Base-by-base conservation (phyloP, 2,888 invertebrate species). In the Hylaea fasciaria region DNA sequence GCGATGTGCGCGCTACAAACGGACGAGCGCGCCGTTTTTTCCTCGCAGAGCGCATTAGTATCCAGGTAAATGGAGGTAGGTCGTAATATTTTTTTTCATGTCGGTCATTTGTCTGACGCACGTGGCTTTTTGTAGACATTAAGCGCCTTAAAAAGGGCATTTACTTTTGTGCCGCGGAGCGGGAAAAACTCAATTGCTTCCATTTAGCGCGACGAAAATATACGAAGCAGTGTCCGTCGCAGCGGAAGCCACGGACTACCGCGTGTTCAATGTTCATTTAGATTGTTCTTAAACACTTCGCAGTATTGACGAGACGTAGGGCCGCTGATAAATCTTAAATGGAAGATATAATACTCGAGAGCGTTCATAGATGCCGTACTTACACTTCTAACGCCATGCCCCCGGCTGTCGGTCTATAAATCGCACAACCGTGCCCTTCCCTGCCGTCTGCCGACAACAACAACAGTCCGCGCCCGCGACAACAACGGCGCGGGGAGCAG, bases 61-160 rank as follows among this genome's bases (percentile, higher is more conserved):
- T 49, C 61, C 65, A 69, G 72, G 77, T 73, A 72, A 76, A 70
- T 66, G 77, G 71, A 69, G 72, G 75, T 74, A 77, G 73, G 72
- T 74, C 67, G 81, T 80, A 71, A 66, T 69, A 83, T 82, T 81
- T 84, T 84, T 86, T 83, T 84, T 85, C 82, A 68, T 70, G 77
- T 72, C 77, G 80, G 81, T 83, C 85, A 85, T 86, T 85, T 86
- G 85, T 85, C 82, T 80, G 74, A 70, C 76, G 76, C 84, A 80
- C 85, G 85, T 81, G 80, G 76, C 78, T 85, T 86, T 85, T 85
- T 85, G 85, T 73, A 77, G 79, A 78, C 83, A 85, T 85, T 84
- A 85, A 77, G 81, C 72, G 71, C 72, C 81, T 82, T 82, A 85
- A 86, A 84, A 82, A 84, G 76, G 78, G 76, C 78, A 80, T 83